Base-by-base conservation (phyloP, 2,797 vertebrate genomes). In the Botia kubotai region DNA sequence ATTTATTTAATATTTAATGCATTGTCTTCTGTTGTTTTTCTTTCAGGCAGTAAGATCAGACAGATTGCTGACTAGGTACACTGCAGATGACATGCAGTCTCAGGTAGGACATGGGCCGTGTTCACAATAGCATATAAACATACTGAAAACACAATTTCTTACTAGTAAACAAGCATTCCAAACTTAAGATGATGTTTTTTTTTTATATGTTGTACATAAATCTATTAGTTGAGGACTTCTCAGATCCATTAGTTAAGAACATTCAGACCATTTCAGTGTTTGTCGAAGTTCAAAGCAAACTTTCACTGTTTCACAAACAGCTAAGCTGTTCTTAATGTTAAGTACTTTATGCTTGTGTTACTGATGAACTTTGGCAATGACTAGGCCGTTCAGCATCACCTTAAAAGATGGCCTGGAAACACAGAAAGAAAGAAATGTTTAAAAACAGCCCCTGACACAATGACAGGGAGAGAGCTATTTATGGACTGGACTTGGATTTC, bases 71-170 rank as follows among this genome's bases (percentile, higher is more conserved):
- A 79, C 46, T 85, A 81, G 82, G 85, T 88, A 68, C 72, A 73
- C 36, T 86, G 84, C 86, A 85, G 90, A 92, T 88, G 92, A 88
- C 90, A 94, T 95, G 94, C 93, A 94, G 90, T 90, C 93, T 83
- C 92, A 95, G 94, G 94, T 95, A 92, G 87, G 73, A 23, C 7
- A 60, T 16, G 17, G 5, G 21, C 43, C 12, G 7, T 26, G n/a
- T 26, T 4, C n/a, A 10, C n/a, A 50, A 13, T 29, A 29, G 69
- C 46, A 71, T 21, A 46, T 39, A 23, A 46, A 19, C 43, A 16
- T 62, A 46, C 43, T 46, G 8, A 75, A 21, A 33, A 57, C 19
- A 73, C 26, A 6, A 39, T n/a, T 39, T 1, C 5, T 46, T 29
- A 48, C 57, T 73, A 58, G 5, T 21, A 68, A 43, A 19, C 66